Conservation (phyloP, 1,140 invertebrate genomes). For the Bombus turneri region DNA sequence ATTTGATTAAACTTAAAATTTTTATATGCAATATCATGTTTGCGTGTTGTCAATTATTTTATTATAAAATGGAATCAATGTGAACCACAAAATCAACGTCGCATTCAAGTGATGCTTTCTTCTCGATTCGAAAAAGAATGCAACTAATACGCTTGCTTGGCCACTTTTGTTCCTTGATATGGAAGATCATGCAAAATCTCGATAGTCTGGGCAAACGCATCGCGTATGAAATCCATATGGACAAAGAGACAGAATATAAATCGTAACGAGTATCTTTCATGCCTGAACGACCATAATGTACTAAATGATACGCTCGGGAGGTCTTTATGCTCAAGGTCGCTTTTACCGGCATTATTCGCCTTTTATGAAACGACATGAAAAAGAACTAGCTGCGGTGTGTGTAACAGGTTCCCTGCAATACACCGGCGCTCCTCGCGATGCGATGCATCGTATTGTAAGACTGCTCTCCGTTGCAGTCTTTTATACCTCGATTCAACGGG, state of each 20-base stretch:
- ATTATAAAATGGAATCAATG: neutral
- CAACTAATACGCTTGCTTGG: neutral
- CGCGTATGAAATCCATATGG: too few relatives aligned
- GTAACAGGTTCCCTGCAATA: constrained; percentile 39
- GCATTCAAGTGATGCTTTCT: neutral
- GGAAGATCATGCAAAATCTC: neutral
- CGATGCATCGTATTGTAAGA: constrained; percentile 11
- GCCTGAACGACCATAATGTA: constrained; percentile 46
- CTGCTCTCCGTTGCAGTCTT: neutral
- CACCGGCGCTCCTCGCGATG: neutral
- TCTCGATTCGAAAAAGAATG: neutral
- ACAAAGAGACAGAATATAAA: constrained; percentile 13
- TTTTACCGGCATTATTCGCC: constrained; percentile 41
- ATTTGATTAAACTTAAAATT: neutral
- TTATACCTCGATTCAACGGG: neutral
- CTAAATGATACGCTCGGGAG: constrained; percentile 52
- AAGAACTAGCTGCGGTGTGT: neutral
- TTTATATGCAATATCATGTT: too few relatives aligned
- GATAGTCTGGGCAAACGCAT: neutral
- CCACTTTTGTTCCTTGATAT: neutral
- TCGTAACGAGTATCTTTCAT: constrained; percentile 52
- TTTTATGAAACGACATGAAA: constrained; percentile 44
- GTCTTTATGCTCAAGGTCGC: constrained; percentile 49
- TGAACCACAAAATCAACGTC: neutral
- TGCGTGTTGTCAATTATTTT: neutral